Evolutionary conservation across 2,797 vertebrate genomes (phyloP).

Genomic region (Salmo trutta): DNA sequence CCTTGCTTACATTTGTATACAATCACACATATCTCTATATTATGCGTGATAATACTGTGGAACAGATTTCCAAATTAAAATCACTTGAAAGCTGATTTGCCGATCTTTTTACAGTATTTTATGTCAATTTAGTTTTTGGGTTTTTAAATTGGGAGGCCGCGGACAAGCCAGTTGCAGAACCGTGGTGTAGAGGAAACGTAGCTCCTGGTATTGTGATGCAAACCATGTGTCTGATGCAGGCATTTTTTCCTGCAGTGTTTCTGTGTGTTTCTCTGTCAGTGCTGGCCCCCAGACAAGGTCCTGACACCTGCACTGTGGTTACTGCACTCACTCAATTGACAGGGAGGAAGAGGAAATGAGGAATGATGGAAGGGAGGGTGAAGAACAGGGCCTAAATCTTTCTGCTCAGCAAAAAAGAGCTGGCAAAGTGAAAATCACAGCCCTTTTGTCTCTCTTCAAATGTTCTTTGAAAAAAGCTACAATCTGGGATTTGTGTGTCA

Average conservation of each 20-base stretch:
- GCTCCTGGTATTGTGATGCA: not conserved
- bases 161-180: too few species aligned
- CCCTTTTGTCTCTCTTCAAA: not conserved
- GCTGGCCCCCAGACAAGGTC: not conserved
- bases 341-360: not conserved
- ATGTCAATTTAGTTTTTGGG: too few species aligned
- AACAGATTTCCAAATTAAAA: too few species aligned
- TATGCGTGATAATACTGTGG: too few species aligned
- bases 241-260: not conserved
- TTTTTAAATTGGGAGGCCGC: too few species aligned
- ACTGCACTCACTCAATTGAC: conserved; percentile 5
- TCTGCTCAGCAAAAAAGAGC: not conserved
- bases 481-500: not conserved
- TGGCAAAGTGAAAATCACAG: not conserved
- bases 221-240: not conserved
- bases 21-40: too few species aligned
- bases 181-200: not conserved
- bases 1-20: too few species aligned
- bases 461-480: not conserved
- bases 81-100: too few species aligned
- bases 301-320: conserved; percentile 6
- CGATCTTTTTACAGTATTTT: too few species aligned
- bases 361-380: not conserved
- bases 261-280: not conserved
- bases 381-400: not conserved